Base-by-base conservation (phyloP, 2,113 vertebrate species). In the Marcusenius ussheri region DNA sequence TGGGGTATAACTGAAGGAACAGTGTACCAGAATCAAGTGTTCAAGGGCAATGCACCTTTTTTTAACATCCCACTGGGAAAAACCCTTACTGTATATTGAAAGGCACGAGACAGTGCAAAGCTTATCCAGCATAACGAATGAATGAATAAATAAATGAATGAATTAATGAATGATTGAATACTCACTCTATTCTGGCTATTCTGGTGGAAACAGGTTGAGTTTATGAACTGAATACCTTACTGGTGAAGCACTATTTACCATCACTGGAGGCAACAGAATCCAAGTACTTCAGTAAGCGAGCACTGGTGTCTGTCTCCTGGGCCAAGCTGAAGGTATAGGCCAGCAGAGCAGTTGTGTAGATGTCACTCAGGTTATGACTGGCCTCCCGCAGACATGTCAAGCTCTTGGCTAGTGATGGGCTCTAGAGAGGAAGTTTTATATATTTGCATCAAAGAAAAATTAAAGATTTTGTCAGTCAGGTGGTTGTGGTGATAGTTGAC, bases 301-400 rank as follows among this genome's bases (percentile, higher is more conserved):
- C 6, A 21, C 19, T 56, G 24, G 35, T 84, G 21, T 94, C 94
- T 85, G 85, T 90, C 85, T 97, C 95, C 66, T 94, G 94, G 46
- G 97, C 96, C 93, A 98, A 93, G 86, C 96, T 95, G 0, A 98
- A 98, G 90, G 96, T 96, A 80, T 98, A 98, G 7, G 97, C 95
- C 91, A 97, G 66, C 88, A 98, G 93, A 0, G 97, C 96, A 88
- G 97, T 95, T 3, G 95, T 95, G 90, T 98, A 97, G 51, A 94
- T 91, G 90, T 95, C 95, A 90, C 90, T 90, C 56, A 93, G 39
- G 89, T 89, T 87, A 80, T 46, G 42, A 3, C 94, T 10, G 66
- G 93, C 94, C 0, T 6, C 62, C 77, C 77, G 92, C 0, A 98
- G 92, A 91, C 96, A 98, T 17, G 91, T 91, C 15, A 98, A 91